A percentile compares a stretch with the other conserved stretches of the same genome.
Conservation (phyloP, 2,888 invertebrate species). For the Bruchidius siliquastri region DNA sequence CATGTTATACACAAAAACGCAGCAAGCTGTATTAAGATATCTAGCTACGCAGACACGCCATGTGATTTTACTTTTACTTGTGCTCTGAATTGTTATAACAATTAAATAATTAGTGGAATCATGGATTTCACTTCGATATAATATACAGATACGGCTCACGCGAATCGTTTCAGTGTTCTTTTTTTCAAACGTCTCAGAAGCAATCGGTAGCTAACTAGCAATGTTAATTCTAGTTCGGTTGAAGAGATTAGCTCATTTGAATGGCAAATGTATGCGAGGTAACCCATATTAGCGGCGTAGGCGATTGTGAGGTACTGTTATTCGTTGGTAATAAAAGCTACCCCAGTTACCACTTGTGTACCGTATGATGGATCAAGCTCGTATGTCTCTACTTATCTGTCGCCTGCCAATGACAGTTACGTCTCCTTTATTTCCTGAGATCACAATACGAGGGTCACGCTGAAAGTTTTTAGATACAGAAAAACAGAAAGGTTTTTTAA, state of each 20-base stretch:
- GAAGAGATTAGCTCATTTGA: neutral
- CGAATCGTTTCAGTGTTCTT: conserved; percentile 15
- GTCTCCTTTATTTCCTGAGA: no score
- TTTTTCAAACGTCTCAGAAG: neutral
- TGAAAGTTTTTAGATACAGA: no score
- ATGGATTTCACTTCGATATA: conserved; percentile 42
- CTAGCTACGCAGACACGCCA: conserved; percentile 26
- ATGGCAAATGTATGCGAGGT: neutral
- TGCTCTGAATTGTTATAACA: conserved; percentile 44
- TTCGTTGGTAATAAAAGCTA: neutral
- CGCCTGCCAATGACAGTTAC: neutral
- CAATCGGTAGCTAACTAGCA: neutral
- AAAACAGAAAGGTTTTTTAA: no score
- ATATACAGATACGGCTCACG: conserved; percentile 29
- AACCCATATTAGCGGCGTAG: neutral
- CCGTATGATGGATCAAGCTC: neutral
- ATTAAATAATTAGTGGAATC: conserved; percentile 45
- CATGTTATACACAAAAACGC: conserved; percentile 10
- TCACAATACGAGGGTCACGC: no score
- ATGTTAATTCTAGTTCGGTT: neutral
- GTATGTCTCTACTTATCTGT: neutral
- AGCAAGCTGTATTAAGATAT: conserved; percentile 12
- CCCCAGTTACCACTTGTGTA: neutral
- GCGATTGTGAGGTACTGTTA: neutral
- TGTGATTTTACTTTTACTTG: conserved; percentile 44